Conservation (phyloP, 2,113 vertebrate genomes). For the Dromiciops gliroides region DNA sequence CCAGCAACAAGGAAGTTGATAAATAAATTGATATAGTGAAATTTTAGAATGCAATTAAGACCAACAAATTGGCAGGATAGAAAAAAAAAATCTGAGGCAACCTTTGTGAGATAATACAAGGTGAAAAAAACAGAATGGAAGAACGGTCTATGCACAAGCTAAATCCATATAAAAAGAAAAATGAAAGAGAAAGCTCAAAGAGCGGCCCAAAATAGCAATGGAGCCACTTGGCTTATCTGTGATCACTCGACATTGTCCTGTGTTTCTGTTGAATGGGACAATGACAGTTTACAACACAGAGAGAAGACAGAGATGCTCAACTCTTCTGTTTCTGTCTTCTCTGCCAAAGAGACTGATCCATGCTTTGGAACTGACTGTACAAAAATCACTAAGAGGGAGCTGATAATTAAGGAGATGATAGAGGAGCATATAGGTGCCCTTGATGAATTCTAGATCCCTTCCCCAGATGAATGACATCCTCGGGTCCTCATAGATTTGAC, state of each 20-base stretch:
- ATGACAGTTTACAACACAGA: not conserved
- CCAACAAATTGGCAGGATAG: not conserved
- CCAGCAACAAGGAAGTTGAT: not conserved
- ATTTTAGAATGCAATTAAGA: not conserved
- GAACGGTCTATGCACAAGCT: not conserved
- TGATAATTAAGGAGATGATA: not conserved
- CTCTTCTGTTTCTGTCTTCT: not conserved
- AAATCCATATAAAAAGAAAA: not conserved
- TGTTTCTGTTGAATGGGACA: not conserved
- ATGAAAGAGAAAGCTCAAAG: not conserved
- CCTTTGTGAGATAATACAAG: not conserved
- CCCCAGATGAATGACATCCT: not conserved
- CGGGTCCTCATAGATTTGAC: not conserved
- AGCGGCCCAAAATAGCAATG: not conserved
- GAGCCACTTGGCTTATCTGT: not conserved
- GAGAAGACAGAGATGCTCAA: not conserved
- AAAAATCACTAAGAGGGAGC: not conserved
- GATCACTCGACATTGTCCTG: not conserved
- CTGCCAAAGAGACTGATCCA: not conserved
- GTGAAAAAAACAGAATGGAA: not conserved
- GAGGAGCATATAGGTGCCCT: not conserved
- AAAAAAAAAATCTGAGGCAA: not conserved
- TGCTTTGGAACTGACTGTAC: not conserved
- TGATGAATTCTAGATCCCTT: not conserved
- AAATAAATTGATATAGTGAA: not conserved